A percentile compares a stretch with the other conserved stretches of the same genome.
phyloP scores from a whole-genome alignment of 2,113 vertebrate species.

The Lasiurus borealis region DNA sequence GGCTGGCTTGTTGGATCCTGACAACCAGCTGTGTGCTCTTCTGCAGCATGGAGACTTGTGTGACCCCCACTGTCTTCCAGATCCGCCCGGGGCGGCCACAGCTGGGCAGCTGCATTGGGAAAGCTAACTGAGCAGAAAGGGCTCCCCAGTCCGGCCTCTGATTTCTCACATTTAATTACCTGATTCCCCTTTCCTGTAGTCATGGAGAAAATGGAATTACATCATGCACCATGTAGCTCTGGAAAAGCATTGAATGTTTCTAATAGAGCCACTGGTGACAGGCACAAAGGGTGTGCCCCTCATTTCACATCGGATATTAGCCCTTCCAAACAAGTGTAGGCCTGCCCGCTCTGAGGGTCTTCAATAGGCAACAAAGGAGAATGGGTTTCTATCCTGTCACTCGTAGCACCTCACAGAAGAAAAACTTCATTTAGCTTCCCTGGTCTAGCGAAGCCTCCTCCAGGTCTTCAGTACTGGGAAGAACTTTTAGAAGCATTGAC shows the following conservation, averaged over 20 bases:
- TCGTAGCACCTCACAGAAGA: conserved; percentile 83
- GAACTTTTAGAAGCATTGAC: fast-evolving
- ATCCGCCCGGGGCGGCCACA: conserved; percentile 87
- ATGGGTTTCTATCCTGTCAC: conserved; percentile 89
- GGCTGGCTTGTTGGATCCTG: conserved; percentile 95
- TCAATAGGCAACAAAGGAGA: conserved; percentile 91
- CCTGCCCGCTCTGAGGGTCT: conserved; percentile 87
- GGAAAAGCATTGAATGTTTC: conserved; percentile 91
- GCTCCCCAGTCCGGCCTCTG: conserved; percentile 84
- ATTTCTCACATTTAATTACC: conserved; percentile 98
- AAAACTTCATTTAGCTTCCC: conserved; percentile 94
- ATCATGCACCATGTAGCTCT: conserved; percentile 88
- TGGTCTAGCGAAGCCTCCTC: conserved; percentile 31
- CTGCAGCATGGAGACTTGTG: conserved; percentile 86
- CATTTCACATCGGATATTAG: conserved; percentile 92
- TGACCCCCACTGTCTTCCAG: conserved; percentile 68
- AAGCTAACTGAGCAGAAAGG: conserved; percentile 94
- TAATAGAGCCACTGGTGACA: conserved; percentile 90
- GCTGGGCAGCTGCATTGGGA: conserved; percentile 90
- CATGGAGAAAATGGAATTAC: conserved; percentile 93
- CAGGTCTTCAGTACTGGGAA: background rate
- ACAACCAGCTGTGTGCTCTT: conserved; percentile 94
- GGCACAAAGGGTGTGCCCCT: conserved; percentile 87
- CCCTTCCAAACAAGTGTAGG: conserved; percentile 87
- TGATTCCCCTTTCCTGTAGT: conserved; percentile 91